phyloP scores from a whole-genome alignment of 2,113 vertebrate species.

The Neoarius graeffei region DNA sequence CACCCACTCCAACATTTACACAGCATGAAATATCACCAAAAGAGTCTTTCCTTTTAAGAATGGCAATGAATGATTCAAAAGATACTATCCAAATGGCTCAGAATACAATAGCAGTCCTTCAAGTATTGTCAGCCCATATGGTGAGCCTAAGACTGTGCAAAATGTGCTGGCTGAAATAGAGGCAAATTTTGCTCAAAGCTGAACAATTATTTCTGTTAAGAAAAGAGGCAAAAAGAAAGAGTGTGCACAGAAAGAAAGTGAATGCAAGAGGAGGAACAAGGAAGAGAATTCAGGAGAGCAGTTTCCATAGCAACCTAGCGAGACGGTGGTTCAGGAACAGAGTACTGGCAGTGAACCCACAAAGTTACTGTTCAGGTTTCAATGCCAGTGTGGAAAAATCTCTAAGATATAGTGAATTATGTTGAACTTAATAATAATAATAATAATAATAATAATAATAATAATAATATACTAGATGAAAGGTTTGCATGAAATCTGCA shows the following conservation, averaged over 20 bases:
- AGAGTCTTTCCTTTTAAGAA: background rate
- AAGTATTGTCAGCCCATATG: background rate
- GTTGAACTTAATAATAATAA: background rate
- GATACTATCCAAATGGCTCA: background rate
- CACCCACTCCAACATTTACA: background rate
- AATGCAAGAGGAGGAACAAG: background rate
- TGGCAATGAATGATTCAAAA: background rate
- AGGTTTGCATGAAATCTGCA: background rate
- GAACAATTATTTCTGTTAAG: background rate
- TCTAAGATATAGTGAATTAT: conserved; percentile 28
- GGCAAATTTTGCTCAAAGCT: background rate
- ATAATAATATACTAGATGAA: background rate
- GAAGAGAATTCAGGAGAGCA: conserved; percentile 41
- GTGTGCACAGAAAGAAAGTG: conserved; percentile 19
- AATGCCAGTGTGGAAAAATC: conserved; percentile 40
- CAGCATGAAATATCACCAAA: background rate
- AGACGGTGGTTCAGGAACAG: conserved; percentile 33
- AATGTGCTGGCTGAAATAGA: background rate
- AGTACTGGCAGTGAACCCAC: conserved; percentile 31
- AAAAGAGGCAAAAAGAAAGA: conserved; percentile 7
- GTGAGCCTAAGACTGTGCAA: background rate
- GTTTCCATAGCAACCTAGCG: conserved; percentile 60
- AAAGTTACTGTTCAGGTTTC: conserved; percentile 48
- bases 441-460: background rate
- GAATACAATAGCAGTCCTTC: background rate